Evolutionary conservation across 2,888 invertebrate species (phyloP).

Genomic region (Plemyria rubiginata): DNA sequence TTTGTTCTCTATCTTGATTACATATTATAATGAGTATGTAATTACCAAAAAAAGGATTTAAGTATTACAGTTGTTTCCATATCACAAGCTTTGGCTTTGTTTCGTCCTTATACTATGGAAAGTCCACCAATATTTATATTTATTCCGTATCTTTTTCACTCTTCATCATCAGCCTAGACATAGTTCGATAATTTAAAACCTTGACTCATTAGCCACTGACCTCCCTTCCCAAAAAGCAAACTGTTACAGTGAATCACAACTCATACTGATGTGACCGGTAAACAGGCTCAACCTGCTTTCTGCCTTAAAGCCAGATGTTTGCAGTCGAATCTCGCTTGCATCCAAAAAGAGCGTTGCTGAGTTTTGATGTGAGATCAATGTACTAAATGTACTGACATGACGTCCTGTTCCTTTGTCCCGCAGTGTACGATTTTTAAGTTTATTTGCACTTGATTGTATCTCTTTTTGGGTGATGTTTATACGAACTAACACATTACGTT

Average conservation of each 20-base stretch:
- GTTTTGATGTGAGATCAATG: conserved; percentile 58
- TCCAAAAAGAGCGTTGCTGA: conserved; percentile 61
- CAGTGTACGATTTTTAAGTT: conserved; percentile 26
- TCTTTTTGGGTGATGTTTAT: conserved; percentile 17
- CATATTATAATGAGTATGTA: no score
- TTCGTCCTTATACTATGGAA: no score
- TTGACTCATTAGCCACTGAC: no score
- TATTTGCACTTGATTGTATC: conserved; percentile 31
- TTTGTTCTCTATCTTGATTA: no score
- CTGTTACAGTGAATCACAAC: neutral
- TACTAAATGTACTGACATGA: conserved; percentile 45
- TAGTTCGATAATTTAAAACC: no score
- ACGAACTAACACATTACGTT: conserved; percentile 24
- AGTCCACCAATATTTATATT: no score
- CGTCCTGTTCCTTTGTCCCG: conserved; percentile 41
- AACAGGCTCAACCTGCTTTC: conserved; percentile 6
- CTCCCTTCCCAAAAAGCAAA: neutral
- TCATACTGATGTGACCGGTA: neutral
- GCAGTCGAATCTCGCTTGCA: conserved; percentile 68
- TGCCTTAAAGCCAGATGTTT: conserved; percentile 8
- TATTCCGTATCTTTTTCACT: no score
- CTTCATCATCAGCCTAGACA: no score
- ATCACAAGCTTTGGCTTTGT: no score
- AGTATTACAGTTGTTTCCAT: no score
- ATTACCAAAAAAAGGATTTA: no score